These are phyloP conservation scores for Chaenocephalus aceratus DNA, from an alignment of 2,113 vertebrate species.

Conservation along the genomic window DNA sequence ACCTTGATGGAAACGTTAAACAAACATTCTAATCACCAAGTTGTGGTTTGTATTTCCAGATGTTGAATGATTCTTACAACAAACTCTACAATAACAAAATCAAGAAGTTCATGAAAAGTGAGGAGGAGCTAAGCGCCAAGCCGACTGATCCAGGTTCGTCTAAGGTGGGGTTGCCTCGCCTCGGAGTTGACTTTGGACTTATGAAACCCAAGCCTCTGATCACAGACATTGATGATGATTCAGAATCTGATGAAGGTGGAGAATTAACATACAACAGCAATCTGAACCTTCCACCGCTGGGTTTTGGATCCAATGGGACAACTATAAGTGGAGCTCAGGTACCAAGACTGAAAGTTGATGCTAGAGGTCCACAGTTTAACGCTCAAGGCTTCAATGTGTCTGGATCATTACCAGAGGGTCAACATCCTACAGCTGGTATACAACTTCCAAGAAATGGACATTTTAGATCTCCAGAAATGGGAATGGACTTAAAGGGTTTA, in stretches of 20 bases:
- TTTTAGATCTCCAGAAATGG: constrained; percentile 28
- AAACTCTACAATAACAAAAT: constrained; percentile 83
- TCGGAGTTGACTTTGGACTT: constrained; percentile 77
- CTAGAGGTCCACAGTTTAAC: constrained; percentile 20
- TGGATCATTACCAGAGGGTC: constrained; percentile 29
- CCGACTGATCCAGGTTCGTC: constrained; percentile 21
- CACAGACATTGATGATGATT: constrained; percentile 14
- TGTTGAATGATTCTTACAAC: constrained; percentile 81
- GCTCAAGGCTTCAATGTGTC: constrained; percentile 23
- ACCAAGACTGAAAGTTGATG: constrained; percentile 19
- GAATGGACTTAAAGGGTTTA: constrained; percentile 19
- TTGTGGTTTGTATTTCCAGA: constrained; percentile 68
- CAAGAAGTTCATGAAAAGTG: constrained; percentile 76
- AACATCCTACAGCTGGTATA: constrained; percentile 4
- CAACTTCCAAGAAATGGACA: constrained; percentile 30
- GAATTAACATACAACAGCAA: constrained; percentile 45
- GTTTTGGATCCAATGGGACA: constrained; percentile 30
- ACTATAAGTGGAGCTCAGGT: constrained; percentile 18
- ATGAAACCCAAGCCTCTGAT: constrained; percentile 41
- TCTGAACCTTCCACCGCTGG: constrained; percentile 66
- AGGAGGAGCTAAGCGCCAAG: constrained; percentile 4
- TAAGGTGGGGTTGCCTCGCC: constrained; percentile 59
- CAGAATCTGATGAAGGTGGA: constrained; percentile 13
- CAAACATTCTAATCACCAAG: constrained; percentile 2
- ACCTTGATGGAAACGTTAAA: neutral